phyloP scores from a whole-genome alignment of 1,140 invertebrate species.

The Yoshiicerus persimilis region DNA sequence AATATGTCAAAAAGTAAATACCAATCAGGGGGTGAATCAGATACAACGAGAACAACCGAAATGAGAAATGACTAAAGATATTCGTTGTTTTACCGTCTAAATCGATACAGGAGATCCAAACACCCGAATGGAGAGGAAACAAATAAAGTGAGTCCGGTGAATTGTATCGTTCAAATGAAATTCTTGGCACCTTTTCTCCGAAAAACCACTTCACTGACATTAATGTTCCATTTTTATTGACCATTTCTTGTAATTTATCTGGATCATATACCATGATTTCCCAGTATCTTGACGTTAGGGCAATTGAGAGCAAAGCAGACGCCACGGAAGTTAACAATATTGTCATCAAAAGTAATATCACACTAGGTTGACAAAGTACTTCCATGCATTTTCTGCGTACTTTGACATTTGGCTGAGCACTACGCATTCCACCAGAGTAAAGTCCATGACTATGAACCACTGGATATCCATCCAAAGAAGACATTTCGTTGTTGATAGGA shows the following conservation, averaged over 20 bases:
- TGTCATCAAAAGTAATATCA: slow-evolving; percentile 39
- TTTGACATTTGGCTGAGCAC: slow-evolving; percentile 35
- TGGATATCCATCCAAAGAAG: neutral
- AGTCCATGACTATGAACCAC: neutral
- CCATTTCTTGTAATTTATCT: slow-evolving; percentile 29
- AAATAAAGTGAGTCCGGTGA: slow-evolving; percentile 23
- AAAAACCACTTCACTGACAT: slow-evolving; percentile 43
- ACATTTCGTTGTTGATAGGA: neutral
- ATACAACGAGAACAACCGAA: too few species aligned
- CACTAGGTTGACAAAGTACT: slow-evolving; percentile 41
- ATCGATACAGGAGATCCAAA: slow-evolving; percentile 49
- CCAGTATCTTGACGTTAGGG: slow-evolving; percentile 45
- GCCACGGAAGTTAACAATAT: slow-evolving; percentile 38
- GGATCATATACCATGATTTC: slow-evolving; percentile 47
- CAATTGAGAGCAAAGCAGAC: slow-evolving; percentile 31
- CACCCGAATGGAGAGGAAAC: slow-evolving; percentile 44
- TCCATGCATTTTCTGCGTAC: slow-evolving; percentile 41
- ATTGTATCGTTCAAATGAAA: slow-evolving; percentile 27
- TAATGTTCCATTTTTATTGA: neutral
- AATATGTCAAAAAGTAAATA: too few species aligned
- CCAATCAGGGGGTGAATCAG: too few species aligned
- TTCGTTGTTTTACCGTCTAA: slow-evolving; percentile 28
- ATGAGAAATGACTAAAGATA: too few species aligned
- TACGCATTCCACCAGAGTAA: neutral
- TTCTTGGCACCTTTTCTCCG: slow-evolving; percentile 30